Percentiles rank a stretch among this genome's conserved stretches.
These are phyloP conservation scores for Myopa tessellatipennis DNA, from an alignment of 2,888 invertebrate species.

Conservation along the genomic window DNA sequence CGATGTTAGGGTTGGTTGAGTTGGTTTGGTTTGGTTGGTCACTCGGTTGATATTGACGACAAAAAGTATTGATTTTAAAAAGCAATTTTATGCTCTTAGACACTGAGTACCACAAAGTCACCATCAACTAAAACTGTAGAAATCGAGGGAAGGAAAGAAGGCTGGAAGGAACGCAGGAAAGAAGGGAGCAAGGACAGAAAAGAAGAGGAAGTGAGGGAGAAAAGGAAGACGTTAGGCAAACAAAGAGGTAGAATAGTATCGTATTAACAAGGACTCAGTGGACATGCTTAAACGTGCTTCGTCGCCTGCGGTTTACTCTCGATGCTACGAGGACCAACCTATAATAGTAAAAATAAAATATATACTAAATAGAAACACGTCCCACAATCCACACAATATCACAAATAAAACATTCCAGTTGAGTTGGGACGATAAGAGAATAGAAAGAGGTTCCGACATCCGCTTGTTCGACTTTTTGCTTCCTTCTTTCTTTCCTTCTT, in stretches of 20 bases:
- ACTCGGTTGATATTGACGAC: not conserved
- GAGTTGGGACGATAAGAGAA: too few relatives aligned
- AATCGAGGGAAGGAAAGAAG: too few relatives aligned
- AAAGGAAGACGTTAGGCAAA: too few relatives aligned
- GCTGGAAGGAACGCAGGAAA: too few relatives aligned
- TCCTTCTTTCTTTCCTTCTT: not conserved
- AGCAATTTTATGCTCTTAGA: not conserved
- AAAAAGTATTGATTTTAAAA: not conserved
- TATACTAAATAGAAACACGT: not conserved
- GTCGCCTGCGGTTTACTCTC: not conserved
- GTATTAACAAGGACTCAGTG: not conserved
- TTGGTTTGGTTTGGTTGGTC: not conserved
- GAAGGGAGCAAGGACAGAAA: too few relatives aligned
- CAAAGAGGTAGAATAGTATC: not conserved
- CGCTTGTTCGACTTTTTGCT: too few relatives aligned
- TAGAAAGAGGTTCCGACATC: too few relatives aligned
- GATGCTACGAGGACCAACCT: not conserved
- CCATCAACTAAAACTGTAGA: not conserved
- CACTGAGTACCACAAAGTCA: constrained; percentile 2
- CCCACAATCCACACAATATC: not conserved
- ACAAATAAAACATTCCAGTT: too few relatives aligned
- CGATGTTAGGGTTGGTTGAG: too few relatives aligned
- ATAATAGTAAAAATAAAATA: not conserved
- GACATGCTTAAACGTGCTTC: not conserved
- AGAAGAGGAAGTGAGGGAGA: too few relatives aligned